Conservation (phyloP, 2,113 vertebrate genomes). For the Bufo gargarizans region DNA sequence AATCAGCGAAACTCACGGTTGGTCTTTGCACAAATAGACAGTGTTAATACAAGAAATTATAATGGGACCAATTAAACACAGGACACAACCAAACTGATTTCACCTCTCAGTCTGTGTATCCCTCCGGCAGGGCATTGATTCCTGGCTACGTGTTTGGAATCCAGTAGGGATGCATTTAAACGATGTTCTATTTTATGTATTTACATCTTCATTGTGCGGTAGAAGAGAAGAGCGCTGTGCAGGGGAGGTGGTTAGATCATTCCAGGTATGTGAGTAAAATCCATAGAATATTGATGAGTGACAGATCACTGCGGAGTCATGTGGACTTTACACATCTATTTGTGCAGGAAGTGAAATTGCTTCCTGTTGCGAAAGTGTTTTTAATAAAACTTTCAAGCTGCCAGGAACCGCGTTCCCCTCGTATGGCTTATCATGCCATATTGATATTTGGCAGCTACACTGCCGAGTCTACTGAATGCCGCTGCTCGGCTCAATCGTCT, state of each 20-base stretch:
- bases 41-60: slow-evolving; percentile 3
- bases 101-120: not conserved
- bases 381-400: slow-evolving; percentile 36
- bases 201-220: slow-evolving; percentile 8
- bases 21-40: not conserved
- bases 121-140: slow-evolving; percentile 28
- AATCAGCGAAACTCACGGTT: not conserved
- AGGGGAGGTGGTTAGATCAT: slow-evolving; percentile 11
- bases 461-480: not conserved
- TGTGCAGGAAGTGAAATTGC: slow-evolving; percentile 2
- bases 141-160: slow-evolving; percentile 27
- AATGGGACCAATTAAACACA: slow-evolving; percentile 16
- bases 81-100: not conserved
- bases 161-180: slow-evolving; percentile 11
- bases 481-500: slow-evolving; percentile 4
- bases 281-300: slow-evolving; percentile 10
- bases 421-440: slow-evolving; percentile 2
- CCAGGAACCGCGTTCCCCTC: not conserved
- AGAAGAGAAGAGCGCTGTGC: not conserved
- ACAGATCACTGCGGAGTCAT: not conserved
- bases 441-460: slow-evolving; percentile 22
- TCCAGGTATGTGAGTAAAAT: not conserved
- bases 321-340: not conserved
- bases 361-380: slow-evolving; percentile 37
- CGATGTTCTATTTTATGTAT: not conserved